Evolutionary conservation across 1,140 invertebrate genomes (phyloP), one percentile per base, ranked within the genome.

Genomic region (Bactericera cockerelli): DNA sequence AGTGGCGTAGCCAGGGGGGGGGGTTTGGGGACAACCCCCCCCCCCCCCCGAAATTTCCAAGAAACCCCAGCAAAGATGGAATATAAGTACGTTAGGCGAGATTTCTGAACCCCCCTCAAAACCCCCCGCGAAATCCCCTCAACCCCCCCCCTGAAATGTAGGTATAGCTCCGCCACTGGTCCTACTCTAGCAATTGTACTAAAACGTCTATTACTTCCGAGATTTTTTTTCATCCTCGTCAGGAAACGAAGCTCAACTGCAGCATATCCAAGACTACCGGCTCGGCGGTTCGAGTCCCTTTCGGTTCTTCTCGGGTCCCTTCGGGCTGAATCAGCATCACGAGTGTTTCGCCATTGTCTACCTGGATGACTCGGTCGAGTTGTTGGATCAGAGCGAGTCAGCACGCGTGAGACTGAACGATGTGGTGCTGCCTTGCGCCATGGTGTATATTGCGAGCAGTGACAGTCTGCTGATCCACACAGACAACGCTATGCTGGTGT

Each of bases 171-270:
- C n/a, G n/a, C n/a, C n/a, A n/a, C n/a, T n/a, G n/a, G n/a, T n/a
- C n/a, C n/a, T n/a, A n/a, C n/a, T n/a, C n/a, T n/a, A n/a, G n/a
- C n/a, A n/a, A n/a, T n/a, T n/a, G n/a, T n/a, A n/a, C n/a, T n/a
- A n/a, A n/a, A n/a, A n/a, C n/a, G n/a, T n/a, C n/a, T n/a, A n/a
- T n/a, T n/a, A n/a, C n/a, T n/a, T n/a, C n/a, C n/a, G n/a, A n/a
- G n/a, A n/a, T n/a, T n/a, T n/a, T n/a, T n/a, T n/a, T n/a, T n/a
- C n/a, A n/a, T n/a, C n/a, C n/a, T n/a, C 22, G 6, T 49, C 42
- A 49, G 42, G 42, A 8, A 49, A 49, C 42, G 42, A 49, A n/a
- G 42, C 42, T 49, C n/a, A 49, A n/a, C 19, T 49, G 22, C 42
- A 49, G 22, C n/a, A 49, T 8, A 19, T 49, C 6, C 42, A 49